These are phyloP conservation scores for Amblyopsis rosae DNA, from an alignment of 2,113 vertebrate genomes.

Conservation along the genomic window DNA sequence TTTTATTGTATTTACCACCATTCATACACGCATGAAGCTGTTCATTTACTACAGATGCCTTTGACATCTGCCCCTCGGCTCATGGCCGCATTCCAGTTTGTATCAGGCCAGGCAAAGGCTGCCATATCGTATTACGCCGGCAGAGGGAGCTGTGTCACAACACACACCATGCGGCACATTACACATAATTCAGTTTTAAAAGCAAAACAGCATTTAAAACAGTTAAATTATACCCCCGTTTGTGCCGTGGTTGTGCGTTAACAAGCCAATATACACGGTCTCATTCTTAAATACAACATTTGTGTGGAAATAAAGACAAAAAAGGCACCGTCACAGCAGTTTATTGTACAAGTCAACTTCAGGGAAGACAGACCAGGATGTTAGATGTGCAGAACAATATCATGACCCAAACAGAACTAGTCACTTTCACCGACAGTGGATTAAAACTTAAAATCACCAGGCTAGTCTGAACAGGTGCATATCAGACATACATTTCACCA, in stretches of 20 bases:
- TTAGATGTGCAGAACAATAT: slow-evolving; percentile 1
- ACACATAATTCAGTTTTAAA: too few species aligned
- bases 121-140: too few species aligned
- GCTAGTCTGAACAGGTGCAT: not conserved
- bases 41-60: too few species aligned
- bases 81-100: too few species aligned
- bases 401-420: not conserved
- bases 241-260: not conserved
- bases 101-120: too few species aligned
- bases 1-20: too few species aligned
- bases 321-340: slow-evolving; percentile 39
- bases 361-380: slow-evolving; percentile 8
- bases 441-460: slow-evolving; percentile 13
- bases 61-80: too few species aligned
- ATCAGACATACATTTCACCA: not conserved
- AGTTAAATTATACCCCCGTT: not conserved
- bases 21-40: too few species aligned
- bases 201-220: too few species aligned
- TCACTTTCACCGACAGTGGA: slow-evolving; percentile 18
- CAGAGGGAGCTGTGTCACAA: too few species aligned
- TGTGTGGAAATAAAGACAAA: slow-evolving; percentile 37
- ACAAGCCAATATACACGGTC: not conserved
- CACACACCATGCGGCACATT: too few species aligned
- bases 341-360: slow-evolving; percentile 35
- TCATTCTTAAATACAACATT: slow-evolving; percentile 1